Conservation (phyloP, 2,888 invertebrate genomes). For the Melipona bicolor region DNA sequence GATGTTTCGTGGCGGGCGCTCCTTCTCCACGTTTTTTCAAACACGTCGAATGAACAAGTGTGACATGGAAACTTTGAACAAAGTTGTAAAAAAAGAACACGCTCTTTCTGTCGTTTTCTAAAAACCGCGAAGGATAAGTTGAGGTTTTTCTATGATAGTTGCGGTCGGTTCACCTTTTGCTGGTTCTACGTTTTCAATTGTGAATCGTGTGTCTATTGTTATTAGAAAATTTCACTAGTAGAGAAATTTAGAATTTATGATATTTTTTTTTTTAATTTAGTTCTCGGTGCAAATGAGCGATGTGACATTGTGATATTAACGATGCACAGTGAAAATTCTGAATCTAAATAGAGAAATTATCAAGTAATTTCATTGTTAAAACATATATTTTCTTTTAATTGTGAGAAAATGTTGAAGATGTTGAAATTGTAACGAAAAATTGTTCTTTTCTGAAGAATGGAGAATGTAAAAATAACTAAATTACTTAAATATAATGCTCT, state of each 20-base stretch:
- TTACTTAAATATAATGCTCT: no score
- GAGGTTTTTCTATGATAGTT: background rate
- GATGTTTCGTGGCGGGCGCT: conserved; percentile 58
- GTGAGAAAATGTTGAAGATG: no score
- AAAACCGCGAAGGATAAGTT: conserved; percentile 6
- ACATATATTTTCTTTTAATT: no score
- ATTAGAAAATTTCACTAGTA: background rate
- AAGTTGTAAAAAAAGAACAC: background rate
- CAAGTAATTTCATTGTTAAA: no score
- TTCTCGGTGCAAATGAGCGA: background rate
- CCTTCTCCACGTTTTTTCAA: conserved; percentile 61
- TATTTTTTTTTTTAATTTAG: background rate
- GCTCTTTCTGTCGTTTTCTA: conserved; percentile 38
- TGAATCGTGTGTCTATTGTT: background rate
- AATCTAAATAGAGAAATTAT: no score
- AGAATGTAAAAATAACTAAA: no score
- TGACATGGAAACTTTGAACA: conserved; percentile 2
- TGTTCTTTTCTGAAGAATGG: no score
- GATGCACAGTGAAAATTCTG: no score
- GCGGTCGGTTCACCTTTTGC: background rate
- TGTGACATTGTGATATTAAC: background rate
- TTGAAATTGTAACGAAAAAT: no score
- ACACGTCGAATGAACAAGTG: conserved; percentile 30
- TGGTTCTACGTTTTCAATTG: background rate
- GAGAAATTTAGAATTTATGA: background rate